These are phyloP conservation scores for Acanthochromis polyacanthus DNA, from an alignment of 2,113 vertebrate genomes.

Conservation along the genomic window DNA sequence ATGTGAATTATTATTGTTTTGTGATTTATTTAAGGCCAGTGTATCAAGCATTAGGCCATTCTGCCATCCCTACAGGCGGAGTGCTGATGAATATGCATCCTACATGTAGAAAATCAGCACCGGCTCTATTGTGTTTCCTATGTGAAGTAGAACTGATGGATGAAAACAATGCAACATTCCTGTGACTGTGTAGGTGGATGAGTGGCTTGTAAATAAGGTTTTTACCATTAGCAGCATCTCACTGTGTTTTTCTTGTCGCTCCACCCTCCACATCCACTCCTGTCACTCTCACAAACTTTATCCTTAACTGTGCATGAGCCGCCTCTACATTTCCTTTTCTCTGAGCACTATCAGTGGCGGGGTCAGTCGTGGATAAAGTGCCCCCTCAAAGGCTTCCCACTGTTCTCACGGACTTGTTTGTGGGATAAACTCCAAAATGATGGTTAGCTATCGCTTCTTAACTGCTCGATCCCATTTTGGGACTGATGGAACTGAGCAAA, in stretches of 20 bases:
- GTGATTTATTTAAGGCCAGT: background rate
- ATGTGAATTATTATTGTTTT: background rate
- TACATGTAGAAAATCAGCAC: background rate
- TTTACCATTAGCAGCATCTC: background rate
- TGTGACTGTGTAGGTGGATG: conserved; percentile 31
- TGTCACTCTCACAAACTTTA: conserved; percentile 33
- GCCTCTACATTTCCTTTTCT: conserved; percentile 39
- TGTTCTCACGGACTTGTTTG: conserved; percentile 39
- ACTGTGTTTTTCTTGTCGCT: conserved; percentile 13
- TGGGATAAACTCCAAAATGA: conserved; percentile 24
- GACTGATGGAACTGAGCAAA: background rate
- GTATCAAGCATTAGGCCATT: background rate
- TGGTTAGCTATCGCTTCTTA: background rate
- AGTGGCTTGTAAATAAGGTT: conserved; percentile 21
- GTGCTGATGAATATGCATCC: background rate
- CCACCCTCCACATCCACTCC: conserved; percentile 15
- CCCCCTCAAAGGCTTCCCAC: conserved; percentile 31
- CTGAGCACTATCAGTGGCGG: background rate
- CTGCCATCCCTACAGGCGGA: background rate
- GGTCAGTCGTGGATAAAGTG: conserved; percentile 17
- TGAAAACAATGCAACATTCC: conserved; percentile 2
- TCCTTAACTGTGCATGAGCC: conserved; percentile 36
- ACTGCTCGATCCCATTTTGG: background rate
- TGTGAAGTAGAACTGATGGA: conserved; percentile 22
- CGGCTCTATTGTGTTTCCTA: background rate